phyloP scores from a whole-genome alignment of 1,140 invertebrate genomes.

The Drosophila equinoxialis region DNA sequence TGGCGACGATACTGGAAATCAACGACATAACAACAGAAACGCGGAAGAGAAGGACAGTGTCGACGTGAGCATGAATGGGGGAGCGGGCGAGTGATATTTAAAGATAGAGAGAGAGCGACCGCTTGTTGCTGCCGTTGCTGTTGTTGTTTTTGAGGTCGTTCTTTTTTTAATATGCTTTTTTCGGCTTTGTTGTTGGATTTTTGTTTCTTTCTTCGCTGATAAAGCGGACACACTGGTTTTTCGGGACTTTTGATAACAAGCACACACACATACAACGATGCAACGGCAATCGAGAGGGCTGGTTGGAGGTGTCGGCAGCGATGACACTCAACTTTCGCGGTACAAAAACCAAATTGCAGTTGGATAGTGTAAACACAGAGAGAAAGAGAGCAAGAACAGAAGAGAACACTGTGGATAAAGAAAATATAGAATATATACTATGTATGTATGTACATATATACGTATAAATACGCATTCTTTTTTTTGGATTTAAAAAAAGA shows the following conservation, averaged over 20 bases:
- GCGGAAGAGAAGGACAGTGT: slow-evolving; percentile 4
- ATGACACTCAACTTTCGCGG: slow-evolving; percentile 5
- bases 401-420: slow-evolving; percentile 5
- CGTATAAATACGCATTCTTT: slow-evolving; percentile 4
- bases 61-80: neutral
- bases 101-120: neutral
- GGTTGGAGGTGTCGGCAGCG: neutral
- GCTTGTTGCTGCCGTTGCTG: slow-evolving; percentile 16
- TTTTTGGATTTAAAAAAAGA: slow-evolving; percentile 3
- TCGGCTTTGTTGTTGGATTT: slow-evolving; percentile 12
- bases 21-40: slow-evolving; percentile 38
- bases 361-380: slow-evolving; percentile 4
- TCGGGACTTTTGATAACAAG: slow-evolving; percentile 15
- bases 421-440: neutral
- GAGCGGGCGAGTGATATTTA: neutral
- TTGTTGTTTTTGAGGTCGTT: slow-evolving; percentile 46
- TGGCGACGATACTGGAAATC: slow-evolving; percentile 31
- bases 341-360: neutral
- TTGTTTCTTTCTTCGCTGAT: slow-evolving; percentile 35
- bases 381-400: neutral
- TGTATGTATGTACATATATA: too few species aligned
- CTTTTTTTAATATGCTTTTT: slow-evolving; percentile 17
- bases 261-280: neutral
- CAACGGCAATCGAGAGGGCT: neutral
- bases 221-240: slow-evolving; percentile 41